phyloP scores from a whole-genome alignment of 1,140 invertebrate species.

The Drosophila elegans region DNA sequence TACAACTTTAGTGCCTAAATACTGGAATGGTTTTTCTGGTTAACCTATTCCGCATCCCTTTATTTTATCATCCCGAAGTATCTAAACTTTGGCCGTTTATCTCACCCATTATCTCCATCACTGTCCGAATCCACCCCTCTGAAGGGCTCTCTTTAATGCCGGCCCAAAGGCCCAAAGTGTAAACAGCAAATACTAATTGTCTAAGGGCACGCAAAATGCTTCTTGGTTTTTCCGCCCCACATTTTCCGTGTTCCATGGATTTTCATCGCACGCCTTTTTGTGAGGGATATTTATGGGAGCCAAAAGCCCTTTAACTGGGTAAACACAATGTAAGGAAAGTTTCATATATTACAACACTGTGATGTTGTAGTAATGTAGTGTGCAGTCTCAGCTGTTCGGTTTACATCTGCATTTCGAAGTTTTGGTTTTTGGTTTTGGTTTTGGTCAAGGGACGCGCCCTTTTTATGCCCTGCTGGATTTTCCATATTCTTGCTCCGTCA shows the following conservation, averaged over 20 bases:
- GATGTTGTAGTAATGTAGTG: too few species aligned
- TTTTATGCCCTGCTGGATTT: slow-evolving; percentile 42
- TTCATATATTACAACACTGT: slow-evolving; percentile 52
- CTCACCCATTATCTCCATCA: slow-evolving; percentile 35
- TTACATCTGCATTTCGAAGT: slow-evolving; percentile 45
- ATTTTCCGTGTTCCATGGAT: too few species aligned
- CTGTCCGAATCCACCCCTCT: slow-evolving; percentile 14
- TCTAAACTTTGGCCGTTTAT: slow-evolving; percentile 38
- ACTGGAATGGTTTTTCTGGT: slow-evolving; percentile 6
- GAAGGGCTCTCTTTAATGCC: slow-evolving; percentile 40
- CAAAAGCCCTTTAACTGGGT: slow-evolving; percentile 39
- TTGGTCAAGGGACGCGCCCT: slow-evolving; percentile 62
- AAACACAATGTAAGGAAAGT: slow-evolving; percentile 40
- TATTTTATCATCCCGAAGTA: slow-evolving; percentile 37
- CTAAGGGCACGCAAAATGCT: slow-evolving; percentile 50
- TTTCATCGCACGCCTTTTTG: slow-evolving; percentile 3
- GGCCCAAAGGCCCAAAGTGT: slow-evolving; percentile 31
- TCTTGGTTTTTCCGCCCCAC: slow-evolving; percentile 7
- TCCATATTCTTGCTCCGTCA: slow-evolving; percentile 3
- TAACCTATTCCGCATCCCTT: slow-evolving; percentile 21
- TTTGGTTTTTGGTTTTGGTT: slow-evolving; percentile 22
- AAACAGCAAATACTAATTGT: slow-evolving; percentile 66
- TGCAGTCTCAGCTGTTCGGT: slow-evolving; percentile 54
- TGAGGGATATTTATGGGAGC: slow-evolving; percentile 16
- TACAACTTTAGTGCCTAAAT: neutral